phyloP scores from a whole-genome alignment of 64 coral and sea anemone species.

The Porites lutea region DNA sequence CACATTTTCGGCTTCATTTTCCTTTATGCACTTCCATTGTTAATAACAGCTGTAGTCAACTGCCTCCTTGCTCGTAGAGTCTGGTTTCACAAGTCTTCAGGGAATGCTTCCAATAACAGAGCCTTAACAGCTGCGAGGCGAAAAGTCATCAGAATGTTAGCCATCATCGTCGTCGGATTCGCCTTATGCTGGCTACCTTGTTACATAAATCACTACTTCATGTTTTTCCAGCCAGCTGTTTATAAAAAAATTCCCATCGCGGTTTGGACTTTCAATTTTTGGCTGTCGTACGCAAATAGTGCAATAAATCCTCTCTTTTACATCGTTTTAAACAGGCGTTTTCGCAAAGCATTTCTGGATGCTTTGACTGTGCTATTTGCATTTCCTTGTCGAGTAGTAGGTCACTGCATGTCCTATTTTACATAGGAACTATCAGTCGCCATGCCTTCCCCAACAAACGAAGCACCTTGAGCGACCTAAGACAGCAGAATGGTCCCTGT shows the following conservation, averaged over 20 bases:
- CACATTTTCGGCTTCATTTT: conserved; percentile 44
- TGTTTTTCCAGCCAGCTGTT: neutral
- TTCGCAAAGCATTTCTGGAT: conserved; percentile 27
- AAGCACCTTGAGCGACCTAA: too few relatives aligned
- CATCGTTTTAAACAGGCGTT: conserved; percentile 1
- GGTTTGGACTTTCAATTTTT: neutral
- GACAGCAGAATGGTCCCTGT: too few relatives aligned
- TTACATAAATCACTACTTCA: conserved; percentile 59
- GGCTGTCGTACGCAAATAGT: conserved; percentile 30
- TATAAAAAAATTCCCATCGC: neutral
- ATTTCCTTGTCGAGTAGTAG: neutral
- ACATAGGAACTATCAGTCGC: neutral
- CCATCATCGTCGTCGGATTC: conserved; percentile 55
- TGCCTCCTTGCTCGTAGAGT: conserved; percentile 38
- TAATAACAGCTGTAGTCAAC: conserved; percentile 36
- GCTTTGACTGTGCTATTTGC: neutral
- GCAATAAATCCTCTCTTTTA: conserved; percentile 24
- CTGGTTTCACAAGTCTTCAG: conserved; percentile 57
- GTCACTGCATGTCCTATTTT: neutral
- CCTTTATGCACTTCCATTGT: conserved; percentile 55
- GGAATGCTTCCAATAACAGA: neutral
- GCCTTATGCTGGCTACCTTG: conserved; percentile 69
- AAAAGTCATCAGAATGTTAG: conserved; percentile 70
- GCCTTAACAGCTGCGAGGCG: conserved; percentile 30
- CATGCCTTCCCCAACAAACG: too few relatives aligned